These are phyloP conservation scores for Volucella inflata DNA, from an alignment of 2,888 invertebrate species.

Conservation along the genomic window DNA sequence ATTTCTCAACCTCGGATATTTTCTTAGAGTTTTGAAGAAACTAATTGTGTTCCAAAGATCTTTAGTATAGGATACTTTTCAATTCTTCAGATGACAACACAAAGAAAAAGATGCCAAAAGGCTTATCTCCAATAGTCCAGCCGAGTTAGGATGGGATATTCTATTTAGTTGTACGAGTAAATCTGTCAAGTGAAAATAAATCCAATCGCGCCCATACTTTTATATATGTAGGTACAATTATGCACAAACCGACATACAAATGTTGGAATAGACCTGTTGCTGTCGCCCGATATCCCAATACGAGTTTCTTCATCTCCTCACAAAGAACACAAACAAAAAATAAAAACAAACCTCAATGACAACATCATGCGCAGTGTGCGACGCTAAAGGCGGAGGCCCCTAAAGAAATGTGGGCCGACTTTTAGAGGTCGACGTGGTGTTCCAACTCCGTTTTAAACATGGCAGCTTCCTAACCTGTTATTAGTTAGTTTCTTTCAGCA, in stretches of 20 bases:
- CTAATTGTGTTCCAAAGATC: no score
- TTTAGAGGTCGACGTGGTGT: slow-evolving; percentile 69
- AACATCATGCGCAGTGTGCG: slow-evolving; percentile 41
- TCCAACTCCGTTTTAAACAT: slow-evolving; percentile 38
- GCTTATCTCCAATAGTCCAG: no score
- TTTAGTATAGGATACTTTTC: no score
- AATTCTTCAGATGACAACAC: no score
- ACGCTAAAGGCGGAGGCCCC: slow-evolving; percentile 59
- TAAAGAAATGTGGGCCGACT: slow-evolving; percentile 63
- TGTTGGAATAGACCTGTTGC: slow-evolving; percentile 16
- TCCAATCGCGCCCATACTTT: slow-evolving; percentile 46
- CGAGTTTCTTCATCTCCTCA: slow-evolving; percentile 54
- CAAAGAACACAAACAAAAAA: background rate
- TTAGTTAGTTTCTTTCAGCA: slow-evolving; percentile 48
- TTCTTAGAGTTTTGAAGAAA: no score
- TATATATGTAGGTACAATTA: no score
- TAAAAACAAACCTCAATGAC: slow-evolving; percentile 31
- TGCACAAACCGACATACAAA: slow-evolving; percentile 49
- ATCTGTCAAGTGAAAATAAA: slow-evolving; percentile 40
- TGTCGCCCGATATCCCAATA: slow-evolving; percentile 17
- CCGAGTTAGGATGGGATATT: no score
- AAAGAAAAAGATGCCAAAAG: no score
- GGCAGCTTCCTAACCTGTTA: slow-evolving; percentile 56
- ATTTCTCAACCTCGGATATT: no score
- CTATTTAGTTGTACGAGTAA: background rate